Base-by-base conservation (phyloP, 2,888 invertebrate species). In the Cantharis flavilabris region DNA sequence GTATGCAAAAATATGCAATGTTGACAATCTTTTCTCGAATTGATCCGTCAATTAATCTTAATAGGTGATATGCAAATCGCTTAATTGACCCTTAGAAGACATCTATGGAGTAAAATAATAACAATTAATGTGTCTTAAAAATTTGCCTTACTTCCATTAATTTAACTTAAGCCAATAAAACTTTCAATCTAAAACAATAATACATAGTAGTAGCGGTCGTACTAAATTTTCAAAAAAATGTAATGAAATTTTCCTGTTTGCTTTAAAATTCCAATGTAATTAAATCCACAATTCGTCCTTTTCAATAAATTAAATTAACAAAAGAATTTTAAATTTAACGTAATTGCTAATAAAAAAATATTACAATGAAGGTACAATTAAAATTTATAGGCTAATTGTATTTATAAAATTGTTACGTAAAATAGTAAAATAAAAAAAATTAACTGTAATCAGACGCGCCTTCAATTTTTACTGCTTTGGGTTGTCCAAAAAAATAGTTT, bases 81-180 rank as follows among this genome's bases (percentile, higher is more conserved):
- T 70, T 70, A 70, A 70, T 70, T 70, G 70, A 33, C 26, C 28
- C 18, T 20, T n/a, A 70, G 30, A 70, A 49, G 70, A 70, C 69
- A 69, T 16, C 26, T 14, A 69, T 23, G 18, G 70, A 70, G n/a
- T 70, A n/a, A 14, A 70, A 18, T 16, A 70, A 18, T 33, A 20
- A 70, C 13, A 65, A 23, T 20, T 65, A 23, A 23, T 65, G 20
- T 49, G 49, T 49, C 49, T 49, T n/a, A 49, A 49, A 49, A 49
- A 49, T 49, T 49, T 49, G 49, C 49, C n/a, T 49, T 49, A 49
- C 49, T 49, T 49, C 49, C 49, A 49, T 49, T 49, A 49, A 49
- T 49, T 49, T 49, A 49, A 49, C 49, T 49, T 49, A 49, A 49
- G n/a, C 49, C 49, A 49, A 49, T 49, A 49, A 49, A 49, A n/a